Percentiles rank a stretch among this genome's conserved stretches.
Evolutionary conservation across 64 coral and sea anemone genomes (phyloP).

Genomic region (Acropora yongei): DNA sequence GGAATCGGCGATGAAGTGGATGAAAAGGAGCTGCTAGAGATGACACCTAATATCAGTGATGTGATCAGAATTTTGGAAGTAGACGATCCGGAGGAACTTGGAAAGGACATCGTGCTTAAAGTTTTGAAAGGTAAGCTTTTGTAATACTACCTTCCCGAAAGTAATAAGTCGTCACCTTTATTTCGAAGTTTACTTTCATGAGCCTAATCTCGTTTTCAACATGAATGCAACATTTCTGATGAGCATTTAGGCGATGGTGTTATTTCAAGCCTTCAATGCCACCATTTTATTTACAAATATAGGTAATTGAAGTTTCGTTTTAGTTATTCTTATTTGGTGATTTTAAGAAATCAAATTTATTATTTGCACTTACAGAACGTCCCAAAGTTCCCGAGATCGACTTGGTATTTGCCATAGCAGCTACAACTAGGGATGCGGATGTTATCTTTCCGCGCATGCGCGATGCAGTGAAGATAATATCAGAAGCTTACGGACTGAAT

Average conservation of each 20-base stretch:
- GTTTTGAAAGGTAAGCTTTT: constrained; percentile 22
- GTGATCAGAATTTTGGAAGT: constrained; percentile 36
- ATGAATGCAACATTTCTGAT: too few species aligned
- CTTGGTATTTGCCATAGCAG: constrained; percentile 74
- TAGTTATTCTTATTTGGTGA: too few species aligned
- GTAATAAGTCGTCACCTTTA: neutral
- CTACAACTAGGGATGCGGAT: constrained; percentile 55
- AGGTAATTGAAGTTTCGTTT: too few species aligned
- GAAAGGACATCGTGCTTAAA: constrained; percentile 46
- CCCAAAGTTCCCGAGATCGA: constrained; percentile 62
- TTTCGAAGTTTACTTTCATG: neutral
- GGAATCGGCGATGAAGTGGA: constrained; percentile 58
- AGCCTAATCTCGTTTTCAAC: neutral
- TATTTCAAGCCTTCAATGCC: too few species aligned
- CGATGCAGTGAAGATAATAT: constrained; percentile 58
- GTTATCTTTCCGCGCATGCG: constrained; percentile 78
- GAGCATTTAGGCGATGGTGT: too few species aligned
- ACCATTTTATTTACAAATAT: too few species aligned
- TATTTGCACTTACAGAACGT: constrained; percentile 36
- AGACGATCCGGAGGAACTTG: constrained; percentile 42
- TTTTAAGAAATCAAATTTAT: neutral
- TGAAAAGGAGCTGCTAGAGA: constrained; percentile 43
- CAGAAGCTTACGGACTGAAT: constrained; percentile 69
- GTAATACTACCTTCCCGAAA: neutral
- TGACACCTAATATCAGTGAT: constrained; percentile 39